Conservation (phyloP, 2,113 vertebrate species). For the Colistium nudipinnis region DNA sequence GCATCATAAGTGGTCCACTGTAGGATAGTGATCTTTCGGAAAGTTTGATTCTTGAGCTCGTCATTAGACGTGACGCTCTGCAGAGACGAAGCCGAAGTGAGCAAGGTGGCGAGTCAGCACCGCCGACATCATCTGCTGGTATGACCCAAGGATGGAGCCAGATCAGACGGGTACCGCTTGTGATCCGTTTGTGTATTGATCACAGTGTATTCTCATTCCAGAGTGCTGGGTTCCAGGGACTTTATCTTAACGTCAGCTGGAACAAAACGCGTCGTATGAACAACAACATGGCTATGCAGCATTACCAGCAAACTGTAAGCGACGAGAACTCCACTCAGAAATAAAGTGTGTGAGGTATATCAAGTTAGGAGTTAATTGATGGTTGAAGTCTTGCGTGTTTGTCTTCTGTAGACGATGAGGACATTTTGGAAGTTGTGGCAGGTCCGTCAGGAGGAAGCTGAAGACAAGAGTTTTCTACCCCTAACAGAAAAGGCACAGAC, state of each 20-base stretch:
- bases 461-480: slow-evolving; percentile 77
- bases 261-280: slow-evolving; percentile 76
- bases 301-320: slow-evolving; percentile 75
- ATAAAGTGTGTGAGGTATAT: fast-evolving
- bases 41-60: slow-evolving; percentile 73
- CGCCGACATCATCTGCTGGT: slow-evolving; percentile 81
- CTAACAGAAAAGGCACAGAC: slow-evolving; percentile 66
- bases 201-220: slow-evolving; percentile 58
- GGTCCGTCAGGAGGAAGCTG: slow-evolving; percentile 80
- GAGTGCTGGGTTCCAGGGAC: slow-evolving; percentile 77
- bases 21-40: background rate
- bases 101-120: slow-evolving; percentile 77
- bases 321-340: background rate
- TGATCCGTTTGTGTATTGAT: background rate
- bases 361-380: background rate
- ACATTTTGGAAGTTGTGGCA: slow-evolving; percentile 87
- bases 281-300: slow-evolving; percentile 81
- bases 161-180: background rate
- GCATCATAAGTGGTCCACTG: background rate
- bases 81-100: slow-evolving; percentile 64
- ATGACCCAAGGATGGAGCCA: slow-evolving; percentile 1
- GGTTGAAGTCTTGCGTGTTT: background rate
- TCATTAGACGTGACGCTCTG: slow-evolving; percentile 79
- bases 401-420: slow-evolving; percentile 76
- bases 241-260: slow-evolving; percentile 75